A percentile compares a stretch with the other conserved stretches of the same genome.
phyloP scores from a whole-genome alignment of 1,140 invertebrate genomes.

The Leptinotarsa undecemlineata region DNA sequence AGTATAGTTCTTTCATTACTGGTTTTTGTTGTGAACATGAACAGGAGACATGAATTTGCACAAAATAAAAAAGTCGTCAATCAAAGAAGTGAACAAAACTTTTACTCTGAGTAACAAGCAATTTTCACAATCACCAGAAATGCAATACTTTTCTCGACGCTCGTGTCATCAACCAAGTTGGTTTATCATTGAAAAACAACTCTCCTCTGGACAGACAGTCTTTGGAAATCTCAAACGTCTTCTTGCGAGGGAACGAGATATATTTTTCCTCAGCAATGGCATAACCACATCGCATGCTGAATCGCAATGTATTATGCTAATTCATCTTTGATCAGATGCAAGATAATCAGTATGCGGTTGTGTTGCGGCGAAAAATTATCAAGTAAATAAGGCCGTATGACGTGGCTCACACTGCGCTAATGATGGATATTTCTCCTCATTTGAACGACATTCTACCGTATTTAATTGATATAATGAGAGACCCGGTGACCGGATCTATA shows the following conservation, averaged over 20 bases:
- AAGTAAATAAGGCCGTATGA: constrained; percentile 34
- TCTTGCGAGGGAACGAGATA: constrained; percentile 1
- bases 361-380: constrained; percentile 26
- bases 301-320: constrained; percentile 36
- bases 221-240: background rate
- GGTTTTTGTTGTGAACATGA: too few species aligned
- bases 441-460: constrained; percentile 37
- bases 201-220: background rate
- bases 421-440: constrained; percentile 42
- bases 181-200: too few species aligned
- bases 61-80: too few species aligned
- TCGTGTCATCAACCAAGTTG: too few species aligned
- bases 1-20: too few species aligned
- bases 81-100: too few species aligned
- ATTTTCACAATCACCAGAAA: too few species aligned
- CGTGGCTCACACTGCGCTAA: constrained; percentile 37
- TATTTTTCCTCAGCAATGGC: constrained; percentile 3
- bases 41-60: too few species aligned
- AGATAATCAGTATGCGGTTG: constrained; percentile 31
- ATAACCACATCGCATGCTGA: constrained; percentile 31
- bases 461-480: constrained; percentile 44
- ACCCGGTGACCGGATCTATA: constrained; percentile 36
- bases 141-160: too few species aligned
- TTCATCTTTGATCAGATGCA: constrained; percentile 34
- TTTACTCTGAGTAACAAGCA: too few species aligned